phyloP scores from a whole-genome alignment of 2,888 invertebrate genomes.

The Hypomecis punctinalis region DNA sequence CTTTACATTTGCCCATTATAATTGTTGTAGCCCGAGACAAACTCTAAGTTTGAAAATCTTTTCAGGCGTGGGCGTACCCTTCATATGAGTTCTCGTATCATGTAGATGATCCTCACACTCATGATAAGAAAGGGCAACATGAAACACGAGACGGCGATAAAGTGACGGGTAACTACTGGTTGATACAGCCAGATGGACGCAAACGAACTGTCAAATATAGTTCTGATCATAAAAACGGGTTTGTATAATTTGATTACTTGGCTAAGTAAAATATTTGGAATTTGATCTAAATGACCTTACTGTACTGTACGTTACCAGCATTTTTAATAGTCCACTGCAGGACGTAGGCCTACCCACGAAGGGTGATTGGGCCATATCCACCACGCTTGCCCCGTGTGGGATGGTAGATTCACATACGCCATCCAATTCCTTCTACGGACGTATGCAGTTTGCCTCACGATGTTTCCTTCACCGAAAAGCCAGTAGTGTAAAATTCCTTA shows the following conservation, averaged over 20 bases:
- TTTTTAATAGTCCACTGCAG: too few species aligned
- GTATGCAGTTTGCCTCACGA: too few species aligned
- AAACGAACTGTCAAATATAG: slow-evolving; percentile 80
- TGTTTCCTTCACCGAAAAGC: too few species aligned
- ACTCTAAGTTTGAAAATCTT: background rate
- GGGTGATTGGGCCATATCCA: too few species aligned
- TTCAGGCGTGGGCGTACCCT: slow-evolving; percentile 73
- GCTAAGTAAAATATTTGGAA: too few species aligned
- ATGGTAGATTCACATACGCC: too few species aligned
- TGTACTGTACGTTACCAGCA: too few species aligned
- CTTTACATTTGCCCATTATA: background rate
- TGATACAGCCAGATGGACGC: slow-evolving; percentile 81
- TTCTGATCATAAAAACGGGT: slow-evolving; percentile 81
- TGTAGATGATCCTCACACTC: slow-evolving; percentile 82
- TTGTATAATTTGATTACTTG: slow-evolving; percentile 27
- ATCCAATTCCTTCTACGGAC: too few species aligned
- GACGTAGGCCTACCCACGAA: too few species aligned
- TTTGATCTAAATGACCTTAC: too few species aligned
- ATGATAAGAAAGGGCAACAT: slow-evolving; percentile 80
- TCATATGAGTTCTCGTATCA: slow-evolving; percentile 82
- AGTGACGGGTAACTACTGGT: slow-evolving; percentile 81
- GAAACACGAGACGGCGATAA: slow-evolving; percentile 79
- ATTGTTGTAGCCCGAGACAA: background rate
- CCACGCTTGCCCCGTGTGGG: too few species aligned
- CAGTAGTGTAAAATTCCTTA: too few species aligned